A percentile compares a stretch with the other conserved stretches of the same genome.
These are phyloP conservation scores for Dendrocincla tyrannina DNA, from an alignment of 2,797 vertebrate species.

Conservation along the genomic window DNA sequence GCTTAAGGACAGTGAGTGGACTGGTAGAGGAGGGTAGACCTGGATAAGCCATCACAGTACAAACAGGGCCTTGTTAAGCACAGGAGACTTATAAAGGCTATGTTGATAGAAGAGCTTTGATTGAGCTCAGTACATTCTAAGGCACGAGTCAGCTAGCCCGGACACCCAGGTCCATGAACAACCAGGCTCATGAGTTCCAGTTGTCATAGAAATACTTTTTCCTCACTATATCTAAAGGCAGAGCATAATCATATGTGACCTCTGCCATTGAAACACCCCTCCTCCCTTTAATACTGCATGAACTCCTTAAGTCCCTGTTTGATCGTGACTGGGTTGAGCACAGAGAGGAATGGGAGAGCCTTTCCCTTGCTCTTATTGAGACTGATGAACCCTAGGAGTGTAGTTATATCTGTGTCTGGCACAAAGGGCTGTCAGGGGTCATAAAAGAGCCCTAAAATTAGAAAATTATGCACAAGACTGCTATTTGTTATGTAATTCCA, in stretches of 20 bases:
- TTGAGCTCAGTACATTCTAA: neutral
- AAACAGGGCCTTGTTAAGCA: neutral
- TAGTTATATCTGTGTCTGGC: neutral
- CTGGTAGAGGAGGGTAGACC: neutral
- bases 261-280: neutral
- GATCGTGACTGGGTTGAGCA: neutral
- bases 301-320: neutral
- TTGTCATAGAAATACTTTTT: neutral
- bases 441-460: slow-evolving; percentile 15
- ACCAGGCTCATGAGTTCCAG: neutral
- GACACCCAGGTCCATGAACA: neutral
- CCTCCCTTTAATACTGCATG: neutral
- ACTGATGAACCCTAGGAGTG: neutral
- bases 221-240: neutral
- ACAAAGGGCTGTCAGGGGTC: neutral
- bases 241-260: neutral
- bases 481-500: neutral
- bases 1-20: neutral
- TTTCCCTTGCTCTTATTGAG: neutral
- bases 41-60: neutral
- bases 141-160: neutral
- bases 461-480: neutral
- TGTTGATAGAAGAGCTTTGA: neutral
- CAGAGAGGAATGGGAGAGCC: neutral
- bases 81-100: neutral